These are phyloP conservation scores for Hiodon tergisus DNA, from an alignment of 2,113 vertebrate genomes.

Conservation along the genomic window DNA sequence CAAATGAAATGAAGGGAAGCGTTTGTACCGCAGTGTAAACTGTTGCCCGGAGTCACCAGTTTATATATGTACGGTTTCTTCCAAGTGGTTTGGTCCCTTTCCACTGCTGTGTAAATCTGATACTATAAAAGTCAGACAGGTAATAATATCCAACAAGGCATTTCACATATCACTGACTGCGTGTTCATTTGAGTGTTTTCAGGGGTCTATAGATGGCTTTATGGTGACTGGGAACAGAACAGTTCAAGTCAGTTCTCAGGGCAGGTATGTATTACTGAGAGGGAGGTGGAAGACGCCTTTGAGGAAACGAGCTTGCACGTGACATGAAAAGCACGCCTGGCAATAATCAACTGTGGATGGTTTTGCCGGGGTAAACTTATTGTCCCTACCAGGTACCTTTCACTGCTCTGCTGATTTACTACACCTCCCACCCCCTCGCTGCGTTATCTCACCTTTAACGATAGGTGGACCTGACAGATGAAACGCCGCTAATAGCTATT, in stretches of 20 bases:
- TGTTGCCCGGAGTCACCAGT: not conserved
- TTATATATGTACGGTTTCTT: not conserved
- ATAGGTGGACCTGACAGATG: slow-evolving; percentile 59
- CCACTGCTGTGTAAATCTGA: not conserved
- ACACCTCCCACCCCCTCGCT: slow-evolving; percentile 37
- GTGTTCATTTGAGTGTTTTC: slow-evolving; percentile 3
- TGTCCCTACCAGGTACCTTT: slow-evolving; percentile 63
- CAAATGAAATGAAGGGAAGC: not conserved
- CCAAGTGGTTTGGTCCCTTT: not conserved
- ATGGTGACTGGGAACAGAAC: slow-evolving; percentile 39
- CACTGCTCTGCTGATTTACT: slow-evolving; percentile 63
- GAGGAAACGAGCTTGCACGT: slow-evolving; percentile 21
- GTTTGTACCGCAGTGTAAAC: not conserved
- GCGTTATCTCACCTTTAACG: slow-evolving; percentile 53
- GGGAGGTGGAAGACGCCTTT: not conserved
- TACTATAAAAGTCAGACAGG: not conserved
- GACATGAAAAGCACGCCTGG: slow-evolving; percentile 32
- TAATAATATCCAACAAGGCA: not conserved
- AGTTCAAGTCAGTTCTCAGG: not conserved
- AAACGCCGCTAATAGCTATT: slow-evolving; percentile 51
- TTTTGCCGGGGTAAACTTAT: slow-evolving; percentile 19
- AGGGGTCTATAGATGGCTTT: slow-evolving; percentile 20
- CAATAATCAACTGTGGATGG: slow-evolving; percentile 30
- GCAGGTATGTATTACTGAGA: not conserved
- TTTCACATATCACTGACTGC: not conserved